phyloP scores from a whole-genome alignment of 2,797 vertebrate genomes.

The Australoheros facetus region DNA sequence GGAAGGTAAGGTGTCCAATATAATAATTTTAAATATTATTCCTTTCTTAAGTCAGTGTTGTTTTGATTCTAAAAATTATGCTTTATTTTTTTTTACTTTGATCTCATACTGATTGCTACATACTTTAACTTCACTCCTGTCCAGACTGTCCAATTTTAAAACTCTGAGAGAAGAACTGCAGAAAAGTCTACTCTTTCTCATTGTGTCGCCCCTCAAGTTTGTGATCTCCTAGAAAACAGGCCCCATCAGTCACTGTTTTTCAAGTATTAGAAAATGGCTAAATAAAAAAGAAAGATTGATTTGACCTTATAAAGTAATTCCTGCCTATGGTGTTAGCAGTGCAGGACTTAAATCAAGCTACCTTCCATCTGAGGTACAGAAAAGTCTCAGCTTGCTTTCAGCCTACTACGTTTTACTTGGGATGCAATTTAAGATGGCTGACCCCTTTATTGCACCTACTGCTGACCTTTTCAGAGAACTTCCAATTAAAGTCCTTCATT shows the following conservation, averaged over 20 bases:
- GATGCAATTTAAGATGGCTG: not conserved
- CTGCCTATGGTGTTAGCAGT: not conserved
- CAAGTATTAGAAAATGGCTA: slow-evolving; percentile 32
- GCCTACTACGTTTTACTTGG: not conserved
- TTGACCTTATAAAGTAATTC: slow-evolving; percentile 31
- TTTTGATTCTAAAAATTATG: too few relatives aligned
- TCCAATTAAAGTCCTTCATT: slow-evolving; percentile 28
- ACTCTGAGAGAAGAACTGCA: not conserved
- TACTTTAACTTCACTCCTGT: too few relatives aligned
- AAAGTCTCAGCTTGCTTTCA: not conserved
- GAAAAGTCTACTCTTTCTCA: not conserved
- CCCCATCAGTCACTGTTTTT: slow-evolving; percentile 37
- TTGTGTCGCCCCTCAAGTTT: not conserved
- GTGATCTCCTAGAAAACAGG: not conserved
- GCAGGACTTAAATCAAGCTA: slow-evolving; percentile 16
- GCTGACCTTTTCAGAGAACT: slow-evolving; percentile 26
- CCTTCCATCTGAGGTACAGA: not conserved
- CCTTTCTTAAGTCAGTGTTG: too few relatives aligned
- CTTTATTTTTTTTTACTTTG: too few relatives aligned
- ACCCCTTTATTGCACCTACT: slow-evolving; percentile 6
- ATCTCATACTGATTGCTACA: too few relatives aligned
- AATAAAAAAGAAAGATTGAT: slow-evolving; percentile 18
- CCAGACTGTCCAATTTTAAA: not conserved
- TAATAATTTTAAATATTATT: too few relatives aligned
- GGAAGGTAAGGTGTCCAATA: too few relatives aligned